phyloP scores from a whole-genome alignment of 2,113 vertebrate species.

The Mesitornis unicolor region DNA sequence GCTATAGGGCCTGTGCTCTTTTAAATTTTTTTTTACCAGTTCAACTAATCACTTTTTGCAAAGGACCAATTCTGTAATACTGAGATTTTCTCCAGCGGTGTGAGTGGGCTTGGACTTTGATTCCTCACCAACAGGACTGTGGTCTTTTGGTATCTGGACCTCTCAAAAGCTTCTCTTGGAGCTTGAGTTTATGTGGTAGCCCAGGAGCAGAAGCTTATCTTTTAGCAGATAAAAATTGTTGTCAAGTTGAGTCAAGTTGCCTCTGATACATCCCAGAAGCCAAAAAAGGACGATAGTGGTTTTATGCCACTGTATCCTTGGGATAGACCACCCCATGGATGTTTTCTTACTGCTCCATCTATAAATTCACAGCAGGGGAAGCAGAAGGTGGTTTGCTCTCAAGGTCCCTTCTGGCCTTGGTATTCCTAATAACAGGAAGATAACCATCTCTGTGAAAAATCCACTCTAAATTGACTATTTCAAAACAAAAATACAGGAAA shows the following conservation, averaged over 20 bases:
- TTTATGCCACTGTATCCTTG: background rate
- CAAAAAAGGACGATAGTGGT: background rate
- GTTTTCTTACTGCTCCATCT: background rate
- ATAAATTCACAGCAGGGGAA: background rate
- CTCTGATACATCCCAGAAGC: background rate
- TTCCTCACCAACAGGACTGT: background rate
- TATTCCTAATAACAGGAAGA: background rate
- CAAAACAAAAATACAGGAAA: background rate
- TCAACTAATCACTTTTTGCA: background rate
- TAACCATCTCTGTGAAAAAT: background rate
- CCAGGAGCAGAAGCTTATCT: background rate
- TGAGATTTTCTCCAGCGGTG: background rate
- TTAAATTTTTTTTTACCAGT: background rate
- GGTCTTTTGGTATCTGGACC: background rate
- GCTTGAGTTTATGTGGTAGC: fast-evolving
- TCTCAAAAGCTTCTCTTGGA: background rate
- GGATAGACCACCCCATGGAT: background rate
- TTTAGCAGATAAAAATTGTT: background rate
- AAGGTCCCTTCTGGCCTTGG: background rate
- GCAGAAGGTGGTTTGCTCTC: background rate
- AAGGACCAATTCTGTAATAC: background rate
- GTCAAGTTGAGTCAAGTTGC: background rate
- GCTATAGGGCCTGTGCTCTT: background rate
- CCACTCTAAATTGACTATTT: background rate
- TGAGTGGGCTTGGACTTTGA: background rate